Evolutionary conservation across 2,113 vertebrate genomes (phyloP), one percentile per base, ranked within the genome.

Genomic region (Onychorhynchus coronatus): DNA sequence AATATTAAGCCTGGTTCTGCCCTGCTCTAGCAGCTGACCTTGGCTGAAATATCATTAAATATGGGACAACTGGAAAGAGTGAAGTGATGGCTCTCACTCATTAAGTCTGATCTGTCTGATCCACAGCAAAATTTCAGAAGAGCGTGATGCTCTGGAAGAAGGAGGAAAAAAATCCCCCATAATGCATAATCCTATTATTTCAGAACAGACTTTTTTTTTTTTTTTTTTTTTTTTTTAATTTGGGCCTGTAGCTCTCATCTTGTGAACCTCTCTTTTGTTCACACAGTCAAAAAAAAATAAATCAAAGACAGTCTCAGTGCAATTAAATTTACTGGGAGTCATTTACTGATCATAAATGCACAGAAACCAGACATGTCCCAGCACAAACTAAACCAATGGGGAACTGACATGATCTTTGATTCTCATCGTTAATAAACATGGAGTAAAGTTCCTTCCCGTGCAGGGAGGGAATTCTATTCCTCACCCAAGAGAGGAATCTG

Each of bases 131-230:
- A 46, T 47, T 83, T 27, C 71, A 17, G 47, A 22, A n/a, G 14
- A 61, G 28, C 14, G 5, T 3, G 49, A 74, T 31, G n/a, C 17
- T 62, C 49, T 80, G 71, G 22, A 81, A 73, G 19, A 61, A 8
- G 6, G 5, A 1, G 49, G 9, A 27, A 52, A 0, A 17, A 3
- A 9, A 8, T 3, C 35, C 37, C 6, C 3, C 4, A 0, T 3
- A 31, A 30, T 28, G 18, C 41, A 11, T 68, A 44, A 28, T 58
- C 15, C 63, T 23, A 3, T 46, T 33, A 41, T 11, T 44, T 44
- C 62, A 88, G 71, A 85, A 2, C 6, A 66, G 72, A 17, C 1
- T 49, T 61, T 13, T 2, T 37, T 28, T 71, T 52, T 5, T 62
- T 62, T 47, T 20, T 46, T 7, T 23, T 47, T 47, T 47, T 24